Percentiles rank a stretch among this genome's conserved stretches.
Evolutionary conservation across 2,113 vertebrate genomes (phyloP).

Genomic region (Corythaeola cristata): DNA sequence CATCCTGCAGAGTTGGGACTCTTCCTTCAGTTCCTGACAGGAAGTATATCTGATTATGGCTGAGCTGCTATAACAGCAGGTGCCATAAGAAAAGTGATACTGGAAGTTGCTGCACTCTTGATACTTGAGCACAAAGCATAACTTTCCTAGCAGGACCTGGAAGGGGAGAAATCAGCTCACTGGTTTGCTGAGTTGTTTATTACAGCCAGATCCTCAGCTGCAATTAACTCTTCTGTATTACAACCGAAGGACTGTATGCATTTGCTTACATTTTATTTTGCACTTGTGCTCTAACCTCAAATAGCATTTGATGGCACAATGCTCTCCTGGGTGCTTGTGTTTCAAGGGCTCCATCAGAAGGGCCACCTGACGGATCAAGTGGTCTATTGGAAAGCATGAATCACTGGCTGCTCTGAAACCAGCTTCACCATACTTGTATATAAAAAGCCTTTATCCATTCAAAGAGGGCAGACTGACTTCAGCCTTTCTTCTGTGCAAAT

Average conservation of each 20-base stretch:
- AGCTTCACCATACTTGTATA: background rate
- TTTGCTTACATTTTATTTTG: constrained; percentile 1
- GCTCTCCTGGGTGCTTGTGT: background rate
- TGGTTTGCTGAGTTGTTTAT: background rate
- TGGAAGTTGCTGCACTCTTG: background rate
- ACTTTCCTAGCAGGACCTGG: background rate
- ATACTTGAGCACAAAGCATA: background rate
- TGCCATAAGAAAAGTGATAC: background rate
- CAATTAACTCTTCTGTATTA: background rate
- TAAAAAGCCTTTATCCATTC: background rate
- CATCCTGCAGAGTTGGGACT: background rate
- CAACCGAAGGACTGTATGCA: background rate
- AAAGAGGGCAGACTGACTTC: constrained; percentile 26
- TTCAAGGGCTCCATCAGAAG: background rate
- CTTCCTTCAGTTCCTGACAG: background rate
- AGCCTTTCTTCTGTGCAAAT: constrained; percentile 5
- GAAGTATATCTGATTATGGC: background rate
- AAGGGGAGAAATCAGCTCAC: background rate
- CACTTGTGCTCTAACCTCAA: background rate
- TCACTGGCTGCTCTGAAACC: background rate
- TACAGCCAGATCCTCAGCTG: background rate
- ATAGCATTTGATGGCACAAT: background rate
- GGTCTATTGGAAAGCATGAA: background rate
- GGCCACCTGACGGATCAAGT: background rate
- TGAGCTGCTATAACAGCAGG: background rate